Percentiles rank a stretch among this genome's conserved stretches.
These are phyloP conservation scores for Leptoclinus maculatus DNA, from an alignment of 2,797 vertebrate genomes.

Conservation along the genomic window DNA sequence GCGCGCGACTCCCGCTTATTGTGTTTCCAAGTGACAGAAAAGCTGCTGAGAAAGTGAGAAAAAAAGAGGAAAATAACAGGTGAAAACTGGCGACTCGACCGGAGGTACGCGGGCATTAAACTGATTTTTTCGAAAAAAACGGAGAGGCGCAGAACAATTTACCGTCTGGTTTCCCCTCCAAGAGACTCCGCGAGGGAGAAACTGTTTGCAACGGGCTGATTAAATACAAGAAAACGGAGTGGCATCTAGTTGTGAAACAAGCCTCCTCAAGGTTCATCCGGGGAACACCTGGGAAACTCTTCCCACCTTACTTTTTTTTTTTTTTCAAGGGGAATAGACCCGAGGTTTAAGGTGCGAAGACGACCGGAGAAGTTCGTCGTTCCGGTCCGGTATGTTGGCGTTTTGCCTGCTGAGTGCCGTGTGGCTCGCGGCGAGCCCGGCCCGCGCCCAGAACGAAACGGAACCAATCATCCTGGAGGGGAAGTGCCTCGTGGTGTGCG, in stretches of 20 bases:
- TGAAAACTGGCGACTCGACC: slow-evolving; percentile 26
- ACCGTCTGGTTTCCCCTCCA: not conserved
- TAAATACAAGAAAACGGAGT: slow-evolving; percentile 30
- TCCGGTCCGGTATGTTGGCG: slow-evolving; percentile 84
- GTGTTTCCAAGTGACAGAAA: slow-evolving; percentile 72
- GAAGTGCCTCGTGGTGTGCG: slow-evolving; percentile 97
- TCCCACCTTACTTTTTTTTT: slow-evolving; percentile 25
- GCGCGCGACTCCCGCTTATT: slow-evolving; percentile 66
- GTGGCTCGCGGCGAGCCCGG: slow-evolving; percentile 86
- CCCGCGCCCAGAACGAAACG: slow-evolving; percentile 93
- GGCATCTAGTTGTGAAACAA: slow-evolving; percentile 5
- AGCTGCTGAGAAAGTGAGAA: slow-evolving; percentile 53
- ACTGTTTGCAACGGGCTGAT: slow-evolving; percentile 17
- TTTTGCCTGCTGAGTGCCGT: slow-evolving; percentile 86
- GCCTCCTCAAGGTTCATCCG: not conserved
- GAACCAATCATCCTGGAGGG: slow-evolving; percentile 97
- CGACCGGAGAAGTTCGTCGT: slow-evolving; percentile 49
- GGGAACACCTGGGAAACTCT: slow-evolving; percentile 52
- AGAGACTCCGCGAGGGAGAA: slow-evolving; percentile 31
- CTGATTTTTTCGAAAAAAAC: slow-evolving; percentile 10
- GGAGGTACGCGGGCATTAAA: slow-evolving; percentile 25
- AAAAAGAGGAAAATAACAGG: slow-evolving; percentile 35
- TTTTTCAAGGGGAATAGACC: slow-evolving; percentile 57
- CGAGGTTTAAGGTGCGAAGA: slow-evolving; percentile 61
- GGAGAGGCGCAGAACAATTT: slow-evolving; percentile 29